phyloP scores from a whole-genome alignment of 2,888 invertebrate species.

The Cheilosia urbana region DNA sequence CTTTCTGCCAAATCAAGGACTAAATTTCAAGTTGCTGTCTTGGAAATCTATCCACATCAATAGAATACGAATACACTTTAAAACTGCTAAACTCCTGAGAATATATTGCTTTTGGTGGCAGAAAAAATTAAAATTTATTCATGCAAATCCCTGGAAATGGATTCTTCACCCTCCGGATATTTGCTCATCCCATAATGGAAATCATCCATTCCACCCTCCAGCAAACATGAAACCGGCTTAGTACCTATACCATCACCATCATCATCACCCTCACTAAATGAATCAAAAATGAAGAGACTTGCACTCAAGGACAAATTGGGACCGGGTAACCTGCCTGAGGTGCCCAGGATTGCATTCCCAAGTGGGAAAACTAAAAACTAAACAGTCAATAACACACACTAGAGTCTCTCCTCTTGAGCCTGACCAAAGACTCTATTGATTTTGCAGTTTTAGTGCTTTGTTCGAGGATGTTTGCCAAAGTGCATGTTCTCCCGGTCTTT shows the following conservation, averaged over 20 bases:
- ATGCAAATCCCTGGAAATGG: constrained; percentile 65
- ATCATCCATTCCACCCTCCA: constrained; percentile 50
- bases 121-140: constrained; percentile 62
- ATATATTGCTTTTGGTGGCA: constrained; percentile 41
- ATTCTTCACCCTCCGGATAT: constrained; percentile 54
- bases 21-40: constrained; percentile 32
- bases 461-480: constrained; percentile 58
- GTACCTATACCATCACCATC: constrained; percentile 8
- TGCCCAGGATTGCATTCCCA: constrained; percentile 22
- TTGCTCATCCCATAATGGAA: constrained; percentile 62
- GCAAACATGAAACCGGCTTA: constrained; percentile 28
- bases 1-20: constrained; percentile 14
- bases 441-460: constrained; percentile 51
- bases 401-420: neutral
- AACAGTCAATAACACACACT: constrained; percentile 43
- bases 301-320: constrained; percentile 61
- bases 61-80: constrained; percentile 14
- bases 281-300: constrained; percentile 70
- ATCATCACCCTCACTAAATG: constrained; percentile 45
- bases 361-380: constrained; percentile 66
- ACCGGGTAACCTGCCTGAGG: constrained; percentile 35
- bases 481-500: constrained; percentile 56
- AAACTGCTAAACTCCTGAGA: constrained; percentile 21
- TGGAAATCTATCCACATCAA: neutral
- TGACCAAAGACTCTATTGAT: constrained; percentile 67